Conservation (phyloP, 2,888 invertebrate species). For the Drosophila crucigera region DNA sequence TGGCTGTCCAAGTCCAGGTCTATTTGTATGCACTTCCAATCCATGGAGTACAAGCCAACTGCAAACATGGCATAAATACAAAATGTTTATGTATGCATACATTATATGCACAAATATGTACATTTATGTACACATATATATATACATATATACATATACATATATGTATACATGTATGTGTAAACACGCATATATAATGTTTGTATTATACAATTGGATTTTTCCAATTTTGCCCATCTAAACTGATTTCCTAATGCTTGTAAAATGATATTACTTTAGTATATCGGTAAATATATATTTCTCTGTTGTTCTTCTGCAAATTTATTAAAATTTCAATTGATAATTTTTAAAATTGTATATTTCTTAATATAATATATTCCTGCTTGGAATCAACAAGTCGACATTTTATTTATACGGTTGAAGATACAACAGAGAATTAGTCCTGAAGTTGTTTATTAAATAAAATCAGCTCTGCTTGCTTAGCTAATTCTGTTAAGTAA, state of each 20-base stretch:
- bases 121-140: neutral
- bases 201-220: neutral
- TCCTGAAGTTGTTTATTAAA: neutral
- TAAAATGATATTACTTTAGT: neutral
- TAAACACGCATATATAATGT: neutral
- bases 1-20: constrained; percentile 32
- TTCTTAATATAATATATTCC: neutral
- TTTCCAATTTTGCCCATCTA: neutral
- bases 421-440: no score
- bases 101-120: constrained; percentile 2
- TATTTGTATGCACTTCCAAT: constrained; percentile 43
- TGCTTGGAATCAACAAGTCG: neutral
- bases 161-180: neutral
- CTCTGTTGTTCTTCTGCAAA: rapidly evolving
- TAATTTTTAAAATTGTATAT: neutral
- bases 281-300: neutral
- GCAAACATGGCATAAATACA: constrained; percentile 31
- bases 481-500: neutral
- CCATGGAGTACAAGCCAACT: constrained; percentile 24
- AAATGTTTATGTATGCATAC: constrained; percentile 7
- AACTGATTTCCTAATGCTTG: neutral
- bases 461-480: neutral
- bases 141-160: neutral
- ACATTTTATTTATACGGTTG: no score
- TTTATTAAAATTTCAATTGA: neutral